Conservation (phyloP, 2,797 vertebrate genomes). For the Eospalax fontanierii region DNA sequence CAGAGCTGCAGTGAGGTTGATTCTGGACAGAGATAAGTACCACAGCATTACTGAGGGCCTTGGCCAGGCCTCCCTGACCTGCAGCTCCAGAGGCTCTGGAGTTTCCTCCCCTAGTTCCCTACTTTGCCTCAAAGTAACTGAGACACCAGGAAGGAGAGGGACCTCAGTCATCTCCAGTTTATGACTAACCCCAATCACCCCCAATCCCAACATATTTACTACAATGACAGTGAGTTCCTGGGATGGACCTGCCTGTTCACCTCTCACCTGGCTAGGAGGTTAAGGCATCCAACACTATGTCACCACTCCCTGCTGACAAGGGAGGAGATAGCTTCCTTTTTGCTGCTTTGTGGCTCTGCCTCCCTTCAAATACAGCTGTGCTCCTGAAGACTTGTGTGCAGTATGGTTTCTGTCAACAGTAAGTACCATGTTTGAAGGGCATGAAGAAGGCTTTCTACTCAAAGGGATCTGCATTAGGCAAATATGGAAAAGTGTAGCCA, state of each 20-base stretch:
- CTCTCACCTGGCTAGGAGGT: not conserved
- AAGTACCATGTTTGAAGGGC: not conserved
- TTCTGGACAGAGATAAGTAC: not conserved
- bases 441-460: not conserved
- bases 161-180: not conserved
- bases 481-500: not conserved
- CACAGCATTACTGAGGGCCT: not conserved
- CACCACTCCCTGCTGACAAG: not conserved
- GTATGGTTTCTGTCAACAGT: not conserved
- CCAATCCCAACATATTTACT: not conserved
- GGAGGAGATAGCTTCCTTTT: not conserved
- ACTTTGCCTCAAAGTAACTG: not conserved
- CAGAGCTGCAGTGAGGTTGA: not conserved
- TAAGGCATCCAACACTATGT: not conserved
- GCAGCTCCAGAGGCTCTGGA: not conserved
- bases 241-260: not conserved
- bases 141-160: not conserved
- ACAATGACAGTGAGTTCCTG: not conserved
- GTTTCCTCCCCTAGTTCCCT: not conserved
- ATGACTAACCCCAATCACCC: not conserved
- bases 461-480: constrained; percentile 13
- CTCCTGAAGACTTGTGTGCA: not conserved
- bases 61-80: not conserved
- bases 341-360: not conserved
- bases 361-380: not conserved